Base-by-base conservation (phyloP, 2,797 vertebrate species). In the Lindbergichthys nudifrons region DNA sequence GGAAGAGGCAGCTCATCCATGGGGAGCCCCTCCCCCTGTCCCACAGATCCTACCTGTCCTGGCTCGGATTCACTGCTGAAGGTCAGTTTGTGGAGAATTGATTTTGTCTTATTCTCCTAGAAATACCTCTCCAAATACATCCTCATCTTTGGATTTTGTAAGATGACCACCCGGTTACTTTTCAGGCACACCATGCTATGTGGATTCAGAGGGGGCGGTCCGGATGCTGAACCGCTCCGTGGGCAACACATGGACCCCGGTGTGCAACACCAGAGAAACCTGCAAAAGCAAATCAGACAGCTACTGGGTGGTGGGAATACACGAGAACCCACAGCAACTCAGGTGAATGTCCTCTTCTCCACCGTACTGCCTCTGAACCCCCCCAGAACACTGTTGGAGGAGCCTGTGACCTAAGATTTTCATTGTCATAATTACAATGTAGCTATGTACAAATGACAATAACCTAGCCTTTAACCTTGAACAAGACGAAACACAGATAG, bases 21-120 rank as follows among this genome's bases (percentile, higher is more conserved):
- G 95, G 96, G 6, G 96, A 97, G 11, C 92, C 96, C 12, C 94
- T 99, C 73, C 96, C 96, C 1, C 93, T 99, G 54, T 95, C 96
- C 0, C 93, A 32, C 64, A 96, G 91, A 50, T 95, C 97, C 30
- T 90, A 96, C 82, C 92, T 99, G 56, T 76, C 88, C 0, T 99
- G 98, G 98, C 76, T 97, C 19, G 97, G 98, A 12, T 99, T 99
- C 92, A 96, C 95, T 0, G 96, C 97, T 10, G 97, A 99, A 94
- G 97, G 98, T 96, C 92, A 88, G 91, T 86, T 36, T 39, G 11
- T 41, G 14, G 1, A 19, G 13, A 15, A 13, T 16, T 1, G 0
- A 4, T 15, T 1, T 14, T 1, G 5, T 23, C 23, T 15, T 9
- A n/a, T 32, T 57, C 26, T 23, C 8, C 6, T 45, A 18, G 18